Base-by-base conservation (phyloP, 2,113 vertebrate species). In the Lanius ludovicianus region DNA sequence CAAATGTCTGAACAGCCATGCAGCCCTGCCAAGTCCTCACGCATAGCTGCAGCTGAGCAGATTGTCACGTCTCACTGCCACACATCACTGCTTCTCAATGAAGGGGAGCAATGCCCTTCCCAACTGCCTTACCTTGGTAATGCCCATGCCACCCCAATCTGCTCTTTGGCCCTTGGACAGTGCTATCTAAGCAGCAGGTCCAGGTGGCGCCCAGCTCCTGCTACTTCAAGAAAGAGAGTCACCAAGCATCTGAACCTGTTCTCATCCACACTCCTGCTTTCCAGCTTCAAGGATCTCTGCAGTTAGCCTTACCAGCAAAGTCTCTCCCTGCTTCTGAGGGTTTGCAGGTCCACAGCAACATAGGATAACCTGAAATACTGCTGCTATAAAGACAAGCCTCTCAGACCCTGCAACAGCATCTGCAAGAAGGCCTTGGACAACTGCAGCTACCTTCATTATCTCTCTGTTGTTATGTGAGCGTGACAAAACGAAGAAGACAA, bases 41-140 rank as follows among this genome's bases (percentile, higher is more conserved):
- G 4, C 0, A 0, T 2, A 73, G 37, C 30, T 67, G 13, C n/a
- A 68, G 50, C 19, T 4, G 5, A 70, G 63, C 25, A 91, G 53
- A 22, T 16, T 20, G 50, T 19, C 41, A 52, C 0, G 0, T 35
- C 69, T 71, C 42, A 31, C n/a, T 52, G 33, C 10, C 57, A 42
- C 30, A 57, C 23, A 41, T 13, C 10, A 30, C 35, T 35, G 21
- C 22, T 23, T 77, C 55, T 30, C 42, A 63, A 4, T 0, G 13
- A 71, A 71, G 11, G 24, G 21, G n/a, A 67, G n/a, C 20, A 18
- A 21, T 24, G 27, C 13, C 17, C 13, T 46, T 80, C 17, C 37
- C n/a, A 42, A 8, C 1, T 7, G 28, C 28, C 33, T 47, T 53
- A 39, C 17, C 20, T 68, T 46, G 39, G 46, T 21, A 67, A 53